A percentile compares a stretch with the other conserved stretches of the same genome.
phyloP scores from a whole-genome alignment of 2,888 invertebrate genomes.

The Diogma glabrata region DNA sequence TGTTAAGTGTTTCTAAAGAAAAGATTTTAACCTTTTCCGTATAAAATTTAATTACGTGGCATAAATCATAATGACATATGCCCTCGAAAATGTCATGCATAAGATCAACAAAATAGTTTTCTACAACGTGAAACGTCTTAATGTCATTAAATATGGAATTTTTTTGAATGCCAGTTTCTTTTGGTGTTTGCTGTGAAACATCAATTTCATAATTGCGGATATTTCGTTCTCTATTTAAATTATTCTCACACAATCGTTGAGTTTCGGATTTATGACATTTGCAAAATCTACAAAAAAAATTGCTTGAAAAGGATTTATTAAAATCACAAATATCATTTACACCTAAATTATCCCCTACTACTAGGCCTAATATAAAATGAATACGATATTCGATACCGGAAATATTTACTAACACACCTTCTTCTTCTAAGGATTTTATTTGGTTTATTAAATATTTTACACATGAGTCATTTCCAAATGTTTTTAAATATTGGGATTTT shows the following conservation, averaged over 20 bases:
- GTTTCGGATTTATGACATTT: background rate
- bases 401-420: background rate
- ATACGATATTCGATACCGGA: background rate
- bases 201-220: background rate
- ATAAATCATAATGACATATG: background rate
- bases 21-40: background rate
- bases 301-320: background rate
- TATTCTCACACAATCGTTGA: background rate
- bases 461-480: background rate
- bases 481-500: background rate
- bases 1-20: conserved; percentile 5
- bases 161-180: background rate
- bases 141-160: background rate
- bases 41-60: conserved; percentile 4
- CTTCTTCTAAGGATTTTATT: background rate
- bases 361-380: background rate
- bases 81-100: conserved; percentile 7
- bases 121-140: conserved; percentile 1
- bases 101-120: background rate
- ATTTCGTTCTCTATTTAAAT: background rate
- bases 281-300: conserved; percentile 1
- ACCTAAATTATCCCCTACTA: background rate
- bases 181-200: background rate
- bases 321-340: conserved; percentile 1
- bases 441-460: background rate